Percentiles rank a stretch among this genome's conserved stretches.
These are phyloP conservation scores for Apotomis betuletana DNA, from an alignment of 2,888 invertebrate genomes.

Conservation along the genomic window DNA sequence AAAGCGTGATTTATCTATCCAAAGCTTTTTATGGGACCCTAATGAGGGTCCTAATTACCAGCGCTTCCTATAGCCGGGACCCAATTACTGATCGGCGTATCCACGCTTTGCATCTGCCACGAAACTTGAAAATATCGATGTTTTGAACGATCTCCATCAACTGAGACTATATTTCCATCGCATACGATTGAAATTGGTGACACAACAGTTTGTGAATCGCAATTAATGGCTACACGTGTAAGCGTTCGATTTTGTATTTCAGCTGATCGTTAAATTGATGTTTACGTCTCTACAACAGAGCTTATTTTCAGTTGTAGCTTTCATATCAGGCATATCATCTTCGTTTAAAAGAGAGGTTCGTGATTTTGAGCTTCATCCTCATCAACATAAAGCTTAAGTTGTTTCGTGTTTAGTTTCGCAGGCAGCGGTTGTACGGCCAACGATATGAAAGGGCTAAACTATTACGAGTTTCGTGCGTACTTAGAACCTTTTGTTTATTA, in stretches of 20 bases:
- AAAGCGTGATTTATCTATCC: slow-evolving; percentile 14
- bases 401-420: background rate
- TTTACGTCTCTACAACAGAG: background rate
- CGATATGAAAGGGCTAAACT: background rate
- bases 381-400: background rate
- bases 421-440: background rate
- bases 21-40: slow-evolving; percentile 24
- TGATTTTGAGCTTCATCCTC: background rate
- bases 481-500: background rate
- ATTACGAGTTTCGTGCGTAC: background rate
- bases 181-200: background rate
- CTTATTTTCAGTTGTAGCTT: slow-evolving; percentile 2
- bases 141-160: background rate
- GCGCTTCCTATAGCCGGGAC: slow-evolving; percentile 6
- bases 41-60: slow-evolving; percentile 31
- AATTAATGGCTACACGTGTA: background rate
- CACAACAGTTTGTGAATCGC: background rate
- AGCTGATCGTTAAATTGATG: background rate
- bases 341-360: background rate
- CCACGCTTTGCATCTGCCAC: slow-evolving; percentile 18
- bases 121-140: background rate
- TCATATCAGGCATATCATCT: background rate
- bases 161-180: background rate
- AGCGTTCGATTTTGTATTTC: slow-evolving; percentile 6
- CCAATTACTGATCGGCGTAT: slow-evolving; percentile 18